Conservation (phyloP, 1,140 invertebrate species). For the Pogonomyrmex californicus region DNA sequence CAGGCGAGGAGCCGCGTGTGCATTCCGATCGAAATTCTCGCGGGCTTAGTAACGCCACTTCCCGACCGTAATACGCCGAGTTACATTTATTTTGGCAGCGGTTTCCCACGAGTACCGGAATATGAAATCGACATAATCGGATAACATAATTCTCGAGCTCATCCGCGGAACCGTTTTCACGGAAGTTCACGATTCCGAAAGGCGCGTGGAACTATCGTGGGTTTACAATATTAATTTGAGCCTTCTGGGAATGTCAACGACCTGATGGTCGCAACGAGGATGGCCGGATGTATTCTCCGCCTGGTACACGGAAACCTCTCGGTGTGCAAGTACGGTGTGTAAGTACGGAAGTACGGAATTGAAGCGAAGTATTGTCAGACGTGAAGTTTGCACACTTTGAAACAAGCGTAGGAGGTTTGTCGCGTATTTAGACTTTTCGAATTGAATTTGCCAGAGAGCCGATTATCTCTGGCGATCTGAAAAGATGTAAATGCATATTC, state of each 20-base stretch:
- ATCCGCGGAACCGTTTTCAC: conserved; percentile 7
- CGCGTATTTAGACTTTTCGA: neutral
- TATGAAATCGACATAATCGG: conserved; percentile 28
- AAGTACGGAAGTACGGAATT: neutral
- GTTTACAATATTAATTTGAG: conserved; percentile 59
- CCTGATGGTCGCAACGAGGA: conserved; percentile 9
- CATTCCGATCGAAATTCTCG: conserved; percentile 62
- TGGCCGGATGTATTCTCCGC: conserved; percentile 48
- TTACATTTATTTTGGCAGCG: conserved; percentile 46
- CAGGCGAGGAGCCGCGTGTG: conserved; percentile 12
- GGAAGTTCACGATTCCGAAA: conserved; percentile 26
- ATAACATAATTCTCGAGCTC: neutral
- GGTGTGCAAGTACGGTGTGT: neutral
- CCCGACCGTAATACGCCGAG: conserved; percentile 32
- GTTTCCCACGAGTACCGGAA: conserved; percentile 26
- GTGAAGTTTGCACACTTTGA: neutral
- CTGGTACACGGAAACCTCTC: conserved; percentile 2
- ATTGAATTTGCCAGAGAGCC: neutral
- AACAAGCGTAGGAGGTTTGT: neutral
- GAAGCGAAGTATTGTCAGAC: neutral
- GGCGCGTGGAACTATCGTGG: neutral
- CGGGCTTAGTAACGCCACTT: conserved; percentile 49
- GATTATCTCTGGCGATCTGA: neutral
- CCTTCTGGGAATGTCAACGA: conserved; percentile 60
- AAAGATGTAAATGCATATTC: neutral